A percentile compares a stretch with the other conserved stretches of the same genome.
Evolutionary conservation across 1,140 invertebrate genomes (phyloP).

Genomic region (Tenebrio molitor): DNA sequence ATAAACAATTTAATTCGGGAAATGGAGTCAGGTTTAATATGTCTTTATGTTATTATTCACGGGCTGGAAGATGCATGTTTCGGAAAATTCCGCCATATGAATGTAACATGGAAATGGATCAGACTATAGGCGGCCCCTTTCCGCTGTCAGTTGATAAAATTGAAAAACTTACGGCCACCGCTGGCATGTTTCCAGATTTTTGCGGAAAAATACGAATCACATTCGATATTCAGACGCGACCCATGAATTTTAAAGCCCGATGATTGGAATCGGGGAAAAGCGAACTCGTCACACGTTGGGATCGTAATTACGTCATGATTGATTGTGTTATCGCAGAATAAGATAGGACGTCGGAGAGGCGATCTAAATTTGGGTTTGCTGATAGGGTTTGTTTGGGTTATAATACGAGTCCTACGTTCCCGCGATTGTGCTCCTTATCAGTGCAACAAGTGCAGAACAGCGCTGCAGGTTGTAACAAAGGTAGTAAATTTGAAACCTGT

Average conservation of each 20-base stretch:
- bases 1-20: conserved; percentile 7
- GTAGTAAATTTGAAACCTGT: conserved; percentile 21
- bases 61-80: conserved; percentile 15
- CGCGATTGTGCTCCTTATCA: conserved; percentile 19
- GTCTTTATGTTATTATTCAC: conserved; percentile 28
- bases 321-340: conserved; percentile 7
- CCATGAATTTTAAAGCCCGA: not conserved
- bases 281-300: not conserved
- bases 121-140: not conserved
- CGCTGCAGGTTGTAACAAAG: conserved; percentile 28
- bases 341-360: not conserved
- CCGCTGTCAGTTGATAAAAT: conserved; percentile 25
- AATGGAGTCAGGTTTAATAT: conserved; percentile 2
- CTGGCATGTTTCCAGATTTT: conserved; percentile 21
- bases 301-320: not conserved
- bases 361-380: not conserved
- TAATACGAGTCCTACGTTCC: too few relatives aligned
- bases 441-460: conserved; percentile 35
- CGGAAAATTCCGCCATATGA: not conserved
- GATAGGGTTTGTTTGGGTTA: conserved; percentile 16
- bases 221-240: conserved; percentile 4
- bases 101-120: conserved; percentile 10
- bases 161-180: conserved; percentile 5
- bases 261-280: not conserved
- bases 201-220: conserved; percentile 12